Base-by-base conservation (phyloP, 2,888 invertebrate species). In the Melipona beecheii region DNA sequence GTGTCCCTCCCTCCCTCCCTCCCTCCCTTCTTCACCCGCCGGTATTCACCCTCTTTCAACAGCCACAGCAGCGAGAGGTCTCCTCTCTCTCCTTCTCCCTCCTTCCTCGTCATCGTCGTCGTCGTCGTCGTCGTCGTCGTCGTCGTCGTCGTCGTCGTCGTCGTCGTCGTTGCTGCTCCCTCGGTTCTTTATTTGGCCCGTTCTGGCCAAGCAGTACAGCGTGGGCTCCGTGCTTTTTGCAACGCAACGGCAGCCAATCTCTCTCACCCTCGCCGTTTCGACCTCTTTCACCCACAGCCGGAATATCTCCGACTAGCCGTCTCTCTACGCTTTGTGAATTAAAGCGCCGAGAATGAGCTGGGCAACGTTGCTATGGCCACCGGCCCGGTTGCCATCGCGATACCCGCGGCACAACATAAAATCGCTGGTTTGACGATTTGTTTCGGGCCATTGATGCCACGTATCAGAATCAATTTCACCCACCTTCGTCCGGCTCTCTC, bases 361-460 rank as follows among this genome's bases (percentile, higher is more conserved):
- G 91, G 86, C 31, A 83, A 78, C 82, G 90, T 92, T 90, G 70
- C 90, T 90, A 91, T 91, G 90, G 86, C 81, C 78, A 89, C 90
- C 87, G 75, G 76, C 71, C 83, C 84, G 89, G 94, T 94, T 94
- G 93, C 94, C 94, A 94, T 94, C 94, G 94, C 91, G 92, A 94
- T 94, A 86, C 79, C 90, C 84, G 78, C 85, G 86, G 89, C 94
- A 94, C 94, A 94, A 94, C 94, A 94, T 84, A 88, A 92, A 93
- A 94, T 94, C 93, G 81, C 83, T 75, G 93, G 92, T 93, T 90
- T 93, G 92, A 93, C 93, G 92, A 93, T 93, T 93, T 92, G 92
- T 93, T 93, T 92, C 91, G 92, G 90, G 91, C 92, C 91, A 92
- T 93, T 92, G 93, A 93, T 92, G 90, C 90, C 90, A 90, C 90